Base-by-base conservation (phyloP, 2,113 vertebrate genomes). In the Tretioscincus oriximinensis region DNA sequence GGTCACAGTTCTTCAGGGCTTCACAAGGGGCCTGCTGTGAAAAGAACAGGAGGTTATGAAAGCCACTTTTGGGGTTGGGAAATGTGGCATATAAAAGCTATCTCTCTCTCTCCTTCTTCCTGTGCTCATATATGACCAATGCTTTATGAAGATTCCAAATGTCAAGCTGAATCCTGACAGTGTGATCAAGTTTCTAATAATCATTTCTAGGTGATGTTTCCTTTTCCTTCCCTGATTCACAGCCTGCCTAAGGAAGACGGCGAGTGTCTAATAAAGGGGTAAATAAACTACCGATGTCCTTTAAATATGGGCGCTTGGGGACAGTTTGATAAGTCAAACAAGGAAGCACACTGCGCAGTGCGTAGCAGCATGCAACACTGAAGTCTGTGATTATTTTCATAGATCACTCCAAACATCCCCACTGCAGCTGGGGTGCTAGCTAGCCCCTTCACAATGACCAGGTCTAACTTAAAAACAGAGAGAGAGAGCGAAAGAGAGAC, bases 381-480 rank as follows among this genome's bases (percentile, higher is more conserved):
- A 14, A n/a, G 24, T 20, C 61, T 76, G 87, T 73, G 82, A 79
- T 83, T 86, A 75, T 72, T 75, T 78, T 80, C 73, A 76, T 89
- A 77, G 85, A n/a, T 81, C 81, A 66, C 80, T 67, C 47, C 70
- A 88, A 88, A 87, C 82, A 82, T 31, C 66, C 54, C 73, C 41
- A 1, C 29, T 28, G 63, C 65, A 76, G 63, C 75, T 60, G 60
- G 80, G 76, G 78, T 70, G 84, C 81, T 67, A 75, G 85, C 75
- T 80, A 81, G 29, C 68, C 49, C 64, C 70, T 90, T 11, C 20
- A 41, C 54, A 45, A 63, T 77, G 65, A 18, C 12, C 77, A 45
- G 29, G 35, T 5, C 22, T 85, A 84, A 26, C 85, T 85, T 54
- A 78, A 84, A 86, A 84, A 78, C 77, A 78, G 24, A 7, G 60